Evolutionary conservation across 2,797 vertebrate genomes (phyloP), one percentile per base, ranked within the genome.

Genomic region (Lepilemur ruficaudatus): DNA sequence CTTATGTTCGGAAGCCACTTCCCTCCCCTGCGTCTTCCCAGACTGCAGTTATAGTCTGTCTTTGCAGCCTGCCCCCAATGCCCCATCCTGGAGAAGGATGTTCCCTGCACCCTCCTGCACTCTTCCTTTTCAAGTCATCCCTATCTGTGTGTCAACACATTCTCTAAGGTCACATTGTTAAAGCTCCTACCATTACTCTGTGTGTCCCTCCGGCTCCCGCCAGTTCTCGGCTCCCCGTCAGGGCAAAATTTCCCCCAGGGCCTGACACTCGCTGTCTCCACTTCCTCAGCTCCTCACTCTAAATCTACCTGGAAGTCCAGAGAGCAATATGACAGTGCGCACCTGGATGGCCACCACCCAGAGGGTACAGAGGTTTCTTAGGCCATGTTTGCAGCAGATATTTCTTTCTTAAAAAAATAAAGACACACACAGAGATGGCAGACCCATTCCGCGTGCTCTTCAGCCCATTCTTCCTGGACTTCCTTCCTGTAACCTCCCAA

Each of bases 391-490:
- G 43, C 35, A 59, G 75, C 59, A 73, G 15, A 50, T 65, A 32
- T 22, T 92, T 70, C 43, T 63, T 59, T 75, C 23, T 67, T 75
- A 61, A 85, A 80, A 22, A 63, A 41, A 50, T 41, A 30, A 73
- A 25, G 7, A 32, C 7, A 30, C 15, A 25, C 17, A 70, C 0
- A 43, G 3, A 59, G 22, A 28, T 38, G n/a, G 28, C 38, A 63
- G 23, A 30, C 18, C n/a, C 12, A 13, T 32, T 13, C 63, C 14
- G n/a, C 5, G 4, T 0, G 28, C 18, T 43, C 59, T 25, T 63
- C 25, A 10, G 46, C 2, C 1, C 4, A 2, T 23, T 20, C 0
- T 41, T n/a, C 18, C 7, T 20, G 17, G 12, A 22, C 38, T 5
- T 22, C 11, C n/a, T n/a, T 50, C 46, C 55, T 1, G 0, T 50